Conservation (phyloP, 2,113 vertebrate species). For the Illadopsis cleaveri region DNA sequence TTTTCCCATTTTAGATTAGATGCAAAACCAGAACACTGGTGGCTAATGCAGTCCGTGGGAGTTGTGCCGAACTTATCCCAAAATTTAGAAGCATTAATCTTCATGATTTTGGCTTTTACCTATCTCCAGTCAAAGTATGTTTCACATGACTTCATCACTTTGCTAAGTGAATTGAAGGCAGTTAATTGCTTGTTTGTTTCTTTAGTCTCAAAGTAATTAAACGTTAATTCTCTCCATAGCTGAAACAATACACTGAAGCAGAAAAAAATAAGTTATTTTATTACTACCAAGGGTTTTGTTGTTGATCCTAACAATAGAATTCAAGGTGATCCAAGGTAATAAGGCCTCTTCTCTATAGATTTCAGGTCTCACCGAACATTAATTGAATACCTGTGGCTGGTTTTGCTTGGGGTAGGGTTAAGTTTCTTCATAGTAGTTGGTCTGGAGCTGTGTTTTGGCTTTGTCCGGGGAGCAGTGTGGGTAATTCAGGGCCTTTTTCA, state of each 20-base stretch:
- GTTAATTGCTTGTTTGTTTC: conserved; percentile 46
- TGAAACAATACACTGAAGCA: background rate
- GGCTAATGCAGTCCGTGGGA: background rate
- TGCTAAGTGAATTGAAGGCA: background rate
- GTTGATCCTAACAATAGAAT: conserved; percentile 6
- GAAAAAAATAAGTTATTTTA: background rate
- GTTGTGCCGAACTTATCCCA: background rate
- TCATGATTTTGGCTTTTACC: conserved; percentile 17
- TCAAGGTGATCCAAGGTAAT: conserved; percentile 31
- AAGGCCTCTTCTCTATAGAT: background rate
- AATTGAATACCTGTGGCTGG: background rate
- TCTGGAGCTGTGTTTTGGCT: background rate
- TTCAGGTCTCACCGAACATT: conserved; percentile 5
- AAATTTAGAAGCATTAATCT: background rate
- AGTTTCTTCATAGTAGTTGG: background rate
- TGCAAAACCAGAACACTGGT: background rate
- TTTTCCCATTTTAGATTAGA: conserved; percentile 3
- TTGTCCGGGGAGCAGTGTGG: background rate
- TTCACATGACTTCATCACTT: background rate
- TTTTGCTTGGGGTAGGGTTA: background rate
- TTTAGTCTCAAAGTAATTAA: conserved; percentile 47
- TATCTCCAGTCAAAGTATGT: conserved; percentile 10
- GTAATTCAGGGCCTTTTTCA: background rate
- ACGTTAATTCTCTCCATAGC: conserved; percentile 30
- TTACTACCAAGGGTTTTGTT: conserved; percentile 17